These are phyloP conservation scores for Lerema accius DNA, from an alignment of 1,140 invertebrate genomes.

Conservation along the genomic window DNA sequence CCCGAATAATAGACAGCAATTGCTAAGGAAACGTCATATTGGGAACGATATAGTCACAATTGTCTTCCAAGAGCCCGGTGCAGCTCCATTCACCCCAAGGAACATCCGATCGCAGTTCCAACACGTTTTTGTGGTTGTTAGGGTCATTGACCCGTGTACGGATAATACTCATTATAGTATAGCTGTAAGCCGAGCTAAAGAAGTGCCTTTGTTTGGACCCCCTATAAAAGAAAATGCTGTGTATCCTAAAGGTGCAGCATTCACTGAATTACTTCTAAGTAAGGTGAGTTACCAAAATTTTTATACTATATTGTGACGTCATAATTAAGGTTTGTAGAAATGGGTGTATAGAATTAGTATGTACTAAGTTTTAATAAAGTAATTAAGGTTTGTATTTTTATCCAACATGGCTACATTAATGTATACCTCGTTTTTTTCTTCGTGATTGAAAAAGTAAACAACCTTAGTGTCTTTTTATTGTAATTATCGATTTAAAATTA, in stretches of 20 bases:
- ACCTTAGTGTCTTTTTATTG: too few species aligned
- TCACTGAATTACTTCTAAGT: slow-evolving; percentile 96
- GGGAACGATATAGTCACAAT: slow-evolving; percentile 98
- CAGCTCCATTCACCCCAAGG: slow-evolving; percentile 95
- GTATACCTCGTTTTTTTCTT: too few species aligned
- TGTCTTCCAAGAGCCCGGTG: slow-evolving; percentile 98
- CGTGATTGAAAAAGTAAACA: too few species aligned
- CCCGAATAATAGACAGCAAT: slow-evolving; percentile 95
- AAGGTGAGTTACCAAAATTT: slow-evolving; percentile 93
- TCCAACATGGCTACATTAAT: too few species aligned
- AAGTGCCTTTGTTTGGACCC: slow-evolving; percentile 97
- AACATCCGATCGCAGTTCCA: slow-evolving; percentile 98
- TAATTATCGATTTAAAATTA: too few species aligned
- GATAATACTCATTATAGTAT: slow-evolving; percentile 96
- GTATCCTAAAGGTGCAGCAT: slow-evolving; percentile 94
- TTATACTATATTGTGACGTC: too few species aligned
- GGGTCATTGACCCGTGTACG: slow-evolving; percentile 94
- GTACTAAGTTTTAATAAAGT: too few species aligned
- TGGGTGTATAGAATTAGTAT: too few species aligned
- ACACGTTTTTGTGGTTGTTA: slow-evolving; percentile 98
- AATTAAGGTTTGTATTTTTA: too few species aligned
- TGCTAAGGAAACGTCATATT: slow-evolving; percentile 95
- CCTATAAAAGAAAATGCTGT: slow-evolving; percentile 92
- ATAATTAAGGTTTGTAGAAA: too few species aligned
- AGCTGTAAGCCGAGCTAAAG: slow-evolving; percentile 96